A percentile compares a stretch with the other conserved stretches of the same genome.
These are phyloP conservation scores for Sitophilus oryzae DNA, from an alignment of 1,140 invertebrate species.

Conservation along the genomic window DNA sequence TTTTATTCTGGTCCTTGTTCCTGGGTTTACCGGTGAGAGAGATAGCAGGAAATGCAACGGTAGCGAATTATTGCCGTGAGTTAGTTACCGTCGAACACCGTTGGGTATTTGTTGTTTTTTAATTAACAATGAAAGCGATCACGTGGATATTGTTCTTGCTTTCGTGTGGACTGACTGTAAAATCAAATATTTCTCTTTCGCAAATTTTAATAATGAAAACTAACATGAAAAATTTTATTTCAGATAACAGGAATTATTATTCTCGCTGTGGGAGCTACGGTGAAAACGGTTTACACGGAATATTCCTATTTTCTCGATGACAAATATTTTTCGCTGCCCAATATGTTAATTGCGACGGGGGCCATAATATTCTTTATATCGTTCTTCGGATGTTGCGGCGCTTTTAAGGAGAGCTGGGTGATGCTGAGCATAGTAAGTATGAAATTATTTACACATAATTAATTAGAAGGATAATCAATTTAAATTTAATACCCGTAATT, in stretches of 20 bases:
- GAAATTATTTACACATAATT: too few relatives aligned
- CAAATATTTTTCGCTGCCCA: conserved; percentile 63
- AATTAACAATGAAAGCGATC: too few relatives aligned
- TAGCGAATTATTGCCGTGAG: too few relatives aligned
- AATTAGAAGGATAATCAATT: too few relatives aligned
- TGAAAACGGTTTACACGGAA: conserved; percentile 56
- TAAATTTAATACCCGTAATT: too few relatives aligned
- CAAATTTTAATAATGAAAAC: not conserved
- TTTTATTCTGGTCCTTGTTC: too few relatives aligned
- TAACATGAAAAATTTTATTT: conserved; percentile 13
- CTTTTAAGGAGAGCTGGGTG: conserved; percentile 75
- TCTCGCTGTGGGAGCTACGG: conserved; percentile 63
- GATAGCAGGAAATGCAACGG: too few relatives aligned
- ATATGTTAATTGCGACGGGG: conserved; percentile 74
- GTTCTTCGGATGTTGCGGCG: conserved; percentile 83
- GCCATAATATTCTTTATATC: conserved; percentile 73
- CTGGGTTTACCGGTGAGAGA: too few relatives aligned
- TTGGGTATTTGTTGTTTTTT: too few relatives aligned
- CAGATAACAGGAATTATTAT: conserved; percentile 46
- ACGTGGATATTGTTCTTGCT: too few relatives aligned
- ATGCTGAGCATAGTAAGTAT: conserved; percentile 74
- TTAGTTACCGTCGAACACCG: too few relatives aligned
- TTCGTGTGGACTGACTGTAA: too few relatives aligned
- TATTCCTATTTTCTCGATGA: conserved; percentile 61
- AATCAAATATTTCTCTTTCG: conserved; percentile 1